These are phyloP conservation scores for Dolichoris vasculosae DNA, from an alignment of 1,140 invertebrate species.

Conservation along the genomic window DNA sequence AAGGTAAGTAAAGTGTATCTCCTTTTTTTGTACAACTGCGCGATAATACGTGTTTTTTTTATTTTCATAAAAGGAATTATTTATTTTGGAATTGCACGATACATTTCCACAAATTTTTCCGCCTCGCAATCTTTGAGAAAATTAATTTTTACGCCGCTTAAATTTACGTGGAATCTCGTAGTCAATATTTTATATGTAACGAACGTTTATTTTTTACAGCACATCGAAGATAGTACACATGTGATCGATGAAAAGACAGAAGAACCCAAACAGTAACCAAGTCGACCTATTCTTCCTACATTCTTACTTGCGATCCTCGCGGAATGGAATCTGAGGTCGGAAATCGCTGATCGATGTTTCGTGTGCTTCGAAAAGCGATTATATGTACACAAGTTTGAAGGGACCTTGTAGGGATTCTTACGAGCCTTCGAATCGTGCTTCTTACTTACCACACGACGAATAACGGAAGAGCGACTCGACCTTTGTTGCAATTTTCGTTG, in stretches of 20 bases:
- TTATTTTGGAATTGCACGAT: no score
- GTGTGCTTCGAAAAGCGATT: not conserved
- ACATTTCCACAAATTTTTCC: no score
- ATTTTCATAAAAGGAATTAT: not conserved
- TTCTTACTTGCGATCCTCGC: conserved; percentile 29
- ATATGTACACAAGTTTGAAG: not conserved
- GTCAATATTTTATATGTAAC: conserved; percentile 53
- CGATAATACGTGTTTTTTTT: no score
- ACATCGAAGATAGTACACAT: conserved; percentile 74
- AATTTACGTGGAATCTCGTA: no score
- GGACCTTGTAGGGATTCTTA: conserved; percentile 32
- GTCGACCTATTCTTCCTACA: conserved; percentile 12
- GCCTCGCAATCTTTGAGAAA: no score
- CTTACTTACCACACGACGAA: no score
- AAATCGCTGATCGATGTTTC: conserved; percentile 42
- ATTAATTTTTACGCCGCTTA: no score
- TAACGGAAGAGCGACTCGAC: not conserved
- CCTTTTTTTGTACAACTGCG: not conserved
- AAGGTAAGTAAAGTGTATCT: conserved; percentile 60
- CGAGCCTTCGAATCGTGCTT: conserved; percentile 14
- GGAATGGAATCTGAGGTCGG: conserved; percentile 37
- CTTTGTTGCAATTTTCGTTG: not conserved
- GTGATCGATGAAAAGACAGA: conserved; percentile 63
- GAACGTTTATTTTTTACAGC: conserved; percentile 58
- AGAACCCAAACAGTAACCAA: conserved; percentile 20